These are phyloP conservation scores for Trilocha varians DNA, from an alignment of 2,888 invertebrate genomes.

Conservation along the genomic window DNA sequence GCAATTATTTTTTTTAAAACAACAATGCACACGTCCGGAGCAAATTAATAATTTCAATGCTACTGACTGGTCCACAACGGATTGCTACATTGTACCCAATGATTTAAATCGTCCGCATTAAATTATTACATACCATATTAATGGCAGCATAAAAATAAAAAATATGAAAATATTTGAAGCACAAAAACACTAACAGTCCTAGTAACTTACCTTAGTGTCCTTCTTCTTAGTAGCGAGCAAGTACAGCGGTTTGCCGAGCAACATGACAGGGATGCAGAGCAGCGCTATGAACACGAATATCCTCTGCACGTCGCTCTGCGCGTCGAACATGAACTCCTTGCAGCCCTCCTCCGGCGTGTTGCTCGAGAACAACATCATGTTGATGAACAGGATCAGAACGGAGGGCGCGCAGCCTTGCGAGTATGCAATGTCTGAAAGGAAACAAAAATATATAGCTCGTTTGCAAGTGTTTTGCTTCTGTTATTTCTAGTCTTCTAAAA, in stretches of 20 bases:
- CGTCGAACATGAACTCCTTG: conserved; percentile 78
- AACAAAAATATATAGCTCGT: no score
- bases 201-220: conserved; percentile 37
- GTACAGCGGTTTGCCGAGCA: conserved; percentile 91
- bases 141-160: no score
- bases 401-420: conserved; percentile 88
- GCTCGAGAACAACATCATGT: conserved; percentile 94
- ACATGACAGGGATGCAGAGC: conserved; percentile 93
- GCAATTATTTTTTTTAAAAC: no score
- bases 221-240: conserved; percentile 69
- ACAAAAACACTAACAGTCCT: neutral
- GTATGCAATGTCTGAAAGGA: conserved; percentile 43
- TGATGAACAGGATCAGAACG: conserved; percentile 97
- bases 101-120: no score
- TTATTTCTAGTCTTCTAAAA: no score
- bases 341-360: conserved; percentile 57
- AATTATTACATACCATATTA: no score
- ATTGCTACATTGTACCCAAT: no score
- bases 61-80: no score
- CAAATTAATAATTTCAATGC: no score
- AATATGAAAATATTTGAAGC: neutral
- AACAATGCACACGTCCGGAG: no score
- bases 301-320: conserved; percentile 81
- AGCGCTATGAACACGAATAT: conserved; percentile 85
- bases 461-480: no score